These are phyloP conservation scores for Aegotheles bennettii DNA, from an alignment of 2,113 vertebrate genomes.

Conservation along the genomic window DNA sequence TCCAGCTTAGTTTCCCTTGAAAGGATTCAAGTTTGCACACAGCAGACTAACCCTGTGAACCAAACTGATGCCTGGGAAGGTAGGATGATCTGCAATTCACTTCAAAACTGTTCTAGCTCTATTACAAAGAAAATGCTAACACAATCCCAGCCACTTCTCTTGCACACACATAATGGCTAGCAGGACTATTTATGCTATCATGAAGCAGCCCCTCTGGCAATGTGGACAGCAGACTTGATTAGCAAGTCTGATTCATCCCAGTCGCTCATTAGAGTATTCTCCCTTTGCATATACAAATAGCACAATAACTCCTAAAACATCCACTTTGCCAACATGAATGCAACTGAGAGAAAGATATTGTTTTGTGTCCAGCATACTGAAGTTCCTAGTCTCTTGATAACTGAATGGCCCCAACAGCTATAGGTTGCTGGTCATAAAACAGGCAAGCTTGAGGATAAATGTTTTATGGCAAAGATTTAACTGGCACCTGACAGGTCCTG, in stretches of 20 bases:
- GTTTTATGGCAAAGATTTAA: neutral
- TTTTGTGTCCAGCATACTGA: neutral
- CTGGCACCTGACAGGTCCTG: neutral
- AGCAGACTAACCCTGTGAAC: neutral
- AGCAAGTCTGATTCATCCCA: slow-evolving; percentile 7
- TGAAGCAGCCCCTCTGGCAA: neutral
- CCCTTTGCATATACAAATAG: neutral
- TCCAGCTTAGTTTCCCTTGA: neutral
- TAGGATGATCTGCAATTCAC: neutral
- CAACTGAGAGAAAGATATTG: neutral
- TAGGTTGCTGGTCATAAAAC: neutral
- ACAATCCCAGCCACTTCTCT: neutral
- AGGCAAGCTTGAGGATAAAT: neutral
- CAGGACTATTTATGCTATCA: neutral
- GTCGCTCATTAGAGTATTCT: neutral
- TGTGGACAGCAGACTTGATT: neutral
- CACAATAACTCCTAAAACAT: neutral
- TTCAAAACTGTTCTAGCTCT: neutral
- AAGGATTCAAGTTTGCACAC: neutral
- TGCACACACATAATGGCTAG: neutral
- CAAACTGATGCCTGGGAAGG: neutral
- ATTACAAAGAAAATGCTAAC: neutral
- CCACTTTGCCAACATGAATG: neutral
- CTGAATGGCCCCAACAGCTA: neutral
- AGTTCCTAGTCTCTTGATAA: neutral